These are phyloP conservation scores for Pogonocichla stellata DNA, from an alignment of 2,113 vertebrate species.

Conservation along the genomic window DNA sequence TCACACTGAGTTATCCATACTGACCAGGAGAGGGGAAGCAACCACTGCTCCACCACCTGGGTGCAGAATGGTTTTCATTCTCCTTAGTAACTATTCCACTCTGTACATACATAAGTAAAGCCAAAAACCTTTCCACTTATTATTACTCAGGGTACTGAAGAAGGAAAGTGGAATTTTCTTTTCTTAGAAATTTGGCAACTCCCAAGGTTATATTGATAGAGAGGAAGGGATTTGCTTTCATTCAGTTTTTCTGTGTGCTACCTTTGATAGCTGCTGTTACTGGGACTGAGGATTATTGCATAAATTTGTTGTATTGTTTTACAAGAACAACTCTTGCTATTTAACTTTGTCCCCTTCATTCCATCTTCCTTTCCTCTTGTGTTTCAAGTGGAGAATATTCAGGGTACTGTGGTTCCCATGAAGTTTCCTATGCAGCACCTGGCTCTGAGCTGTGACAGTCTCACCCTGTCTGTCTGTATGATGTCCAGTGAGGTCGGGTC, in stretches of 20 bases:
- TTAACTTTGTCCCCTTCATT: background rate
- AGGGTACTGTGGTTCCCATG: conserved; percentile 74
- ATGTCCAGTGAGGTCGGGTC: conserved; percentile 73
- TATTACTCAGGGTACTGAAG: background rate
- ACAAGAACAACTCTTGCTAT: background rate
- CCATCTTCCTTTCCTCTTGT: background rate
- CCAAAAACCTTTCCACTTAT: background rate
- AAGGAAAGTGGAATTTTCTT: background rate
- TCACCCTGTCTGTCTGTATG: conserved; percentile 89
- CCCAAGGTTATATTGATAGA: background rate
- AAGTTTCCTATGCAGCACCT: conserved; percentile 85
- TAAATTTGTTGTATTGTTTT: background rate
- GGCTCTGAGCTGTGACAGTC: conserved; percentile 90
- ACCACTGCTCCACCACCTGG: background rate
- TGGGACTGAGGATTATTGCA: background rate
- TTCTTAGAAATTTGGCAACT: background rate
- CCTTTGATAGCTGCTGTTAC: background rate
- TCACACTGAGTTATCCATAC: rapidly evolving
- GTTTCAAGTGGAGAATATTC: conserved; percentile 79
- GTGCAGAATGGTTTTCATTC: background rate
- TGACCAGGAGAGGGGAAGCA: background rate
- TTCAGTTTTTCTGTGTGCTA: rapidly evolving
- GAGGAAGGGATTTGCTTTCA: background rate
- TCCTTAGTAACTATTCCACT: background rate
- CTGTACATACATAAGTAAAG: background rate